phyloP scores from a whole-genome alignment of 2,888 invertebrate genomes.

The Rhogogaster chlorosoma region DNA sequence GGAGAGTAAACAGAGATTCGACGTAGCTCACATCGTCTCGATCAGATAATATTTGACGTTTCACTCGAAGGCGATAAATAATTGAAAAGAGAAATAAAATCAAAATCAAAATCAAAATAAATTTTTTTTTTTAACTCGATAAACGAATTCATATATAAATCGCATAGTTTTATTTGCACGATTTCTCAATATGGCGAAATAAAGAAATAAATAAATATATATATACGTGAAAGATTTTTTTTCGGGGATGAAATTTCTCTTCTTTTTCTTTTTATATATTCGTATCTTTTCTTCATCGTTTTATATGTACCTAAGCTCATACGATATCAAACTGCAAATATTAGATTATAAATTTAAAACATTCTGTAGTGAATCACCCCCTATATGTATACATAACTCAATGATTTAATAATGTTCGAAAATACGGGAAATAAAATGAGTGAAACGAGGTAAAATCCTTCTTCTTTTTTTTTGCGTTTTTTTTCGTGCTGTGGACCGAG shows the following conservation, averaged over 20 bases:
- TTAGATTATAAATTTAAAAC: background rate
- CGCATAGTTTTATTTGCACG: background rate
- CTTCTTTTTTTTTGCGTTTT: background rate
- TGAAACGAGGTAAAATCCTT: background rate
- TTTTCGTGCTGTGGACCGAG: background rate
- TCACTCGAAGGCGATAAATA: background rate
- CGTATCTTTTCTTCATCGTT: background rate
- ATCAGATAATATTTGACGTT: constrained; percentile 28
- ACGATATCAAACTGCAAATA: background rate
- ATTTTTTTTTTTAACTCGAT: no score
- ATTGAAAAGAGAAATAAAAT: constrained; percentile 6
- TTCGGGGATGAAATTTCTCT: background rate
- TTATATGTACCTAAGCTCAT: background rate
- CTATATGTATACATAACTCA: background rate
- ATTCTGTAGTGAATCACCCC: no score
- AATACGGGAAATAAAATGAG: background rate
- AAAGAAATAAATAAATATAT: background rate
- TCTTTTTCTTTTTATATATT: background rate
- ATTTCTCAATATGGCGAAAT: background rate
- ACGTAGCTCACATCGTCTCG: background rate
- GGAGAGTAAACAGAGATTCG: constrained; percentile 11
- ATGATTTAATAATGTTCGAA: background rate
- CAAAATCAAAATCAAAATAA: background rate
- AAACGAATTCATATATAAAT: background rate
- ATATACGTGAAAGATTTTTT: background rate